A percentile compares a stretch with the other conserved stretches of the same genome.
These are phyloP conservation scores for Periparus ater DNA, from an alignment of 2,797 vertebrate genomes.

Conservation along the genomic window DNA sequence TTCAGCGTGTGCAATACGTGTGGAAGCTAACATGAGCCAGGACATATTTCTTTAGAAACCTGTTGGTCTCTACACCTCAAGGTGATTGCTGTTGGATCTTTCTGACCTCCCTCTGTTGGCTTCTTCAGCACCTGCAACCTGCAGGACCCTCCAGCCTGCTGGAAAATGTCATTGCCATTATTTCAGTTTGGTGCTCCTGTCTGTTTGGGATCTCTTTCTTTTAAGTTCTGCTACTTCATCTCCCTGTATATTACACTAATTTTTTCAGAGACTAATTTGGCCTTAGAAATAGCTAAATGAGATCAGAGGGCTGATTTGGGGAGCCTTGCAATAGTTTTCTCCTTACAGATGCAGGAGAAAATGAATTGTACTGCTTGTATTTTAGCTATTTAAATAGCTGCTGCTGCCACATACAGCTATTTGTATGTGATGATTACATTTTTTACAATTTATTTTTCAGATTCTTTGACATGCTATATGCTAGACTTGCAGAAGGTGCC, in stretches of 20 bases:
- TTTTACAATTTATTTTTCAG: neutral
- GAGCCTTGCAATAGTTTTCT: neutral
- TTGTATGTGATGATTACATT: neutral
- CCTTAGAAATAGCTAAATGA: slow-evolving; percentile 17
- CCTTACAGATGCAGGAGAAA: neutral
- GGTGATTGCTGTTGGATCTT: neutral
- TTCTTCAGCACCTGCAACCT: neutral
- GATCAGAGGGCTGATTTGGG: neutral
- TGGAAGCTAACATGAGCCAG: neutral
- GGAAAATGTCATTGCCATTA: neutral
- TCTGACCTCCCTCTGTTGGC: slow-evolving; percentile 37
- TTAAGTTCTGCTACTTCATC: neutral
- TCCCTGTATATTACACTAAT: neutral
- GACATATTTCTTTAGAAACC: neutral
- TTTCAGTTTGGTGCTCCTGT: neutral
- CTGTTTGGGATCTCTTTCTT: neutral
- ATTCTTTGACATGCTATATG: neutral
- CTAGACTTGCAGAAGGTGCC: neutral
- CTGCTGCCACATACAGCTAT: neutral
- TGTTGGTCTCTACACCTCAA: neutral
- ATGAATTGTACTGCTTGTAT: neutral
- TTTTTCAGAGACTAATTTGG: neutral
- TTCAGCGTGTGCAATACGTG: neutral
- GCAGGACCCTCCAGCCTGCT: neutral
- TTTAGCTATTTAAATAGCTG: neutral